Base-by-base conservation (phyloP, 1,140 invertebrate genomes). In the Lordiphosa collinella region DNA sequence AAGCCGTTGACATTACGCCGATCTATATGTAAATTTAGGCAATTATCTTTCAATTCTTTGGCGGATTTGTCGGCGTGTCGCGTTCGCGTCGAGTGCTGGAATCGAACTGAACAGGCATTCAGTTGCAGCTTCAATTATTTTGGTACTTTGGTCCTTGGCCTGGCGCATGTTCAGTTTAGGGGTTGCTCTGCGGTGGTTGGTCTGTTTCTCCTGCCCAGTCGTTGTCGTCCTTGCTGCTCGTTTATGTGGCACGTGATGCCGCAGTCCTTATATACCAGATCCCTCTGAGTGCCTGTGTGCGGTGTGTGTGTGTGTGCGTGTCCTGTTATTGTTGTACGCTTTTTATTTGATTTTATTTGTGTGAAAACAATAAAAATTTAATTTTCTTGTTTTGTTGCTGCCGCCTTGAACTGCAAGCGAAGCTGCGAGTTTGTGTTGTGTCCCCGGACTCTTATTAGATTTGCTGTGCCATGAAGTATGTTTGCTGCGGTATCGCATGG, bases 341-440 rank as follows among this genome's bases (percentile, higher is more conserved):
- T 86, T 86, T 86, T 87, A 87, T 87, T 87, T 87, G 80, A 75
- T 85, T 85, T 86, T 86, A 79, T 84, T 79, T 87, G 85, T 85
- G 75, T 85, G 75, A 87, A 85, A 87, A 87, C 79, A 87, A 87
- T 87, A 87, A 87, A 87, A 87, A 80, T 82, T 87, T 87, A 87
- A 87, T 87, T 87, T 87, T 87, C 84, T 85, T 87, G 85, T 87
- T 87, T 75, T 76, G 80, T 73, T 72, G 71, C 54, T 36, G 61
- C 50, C 64, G 63, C 62, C 67, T 82, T 76, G 72, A 84, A 79
- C 73, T 58, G 53, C 46, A 51, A 46, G 55, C 50, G 31, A 7
- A 22, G 38, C 52, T 54, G 29, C 18, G 31, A 54, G 44, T 36
- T 67, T 38, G 44, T 36, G 38, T 40, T 43, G 34, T 29, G 2